Base-by-base conservation (phyloP, 2,113 vertebrate genomes). In the Sorex araneus region DNA sequence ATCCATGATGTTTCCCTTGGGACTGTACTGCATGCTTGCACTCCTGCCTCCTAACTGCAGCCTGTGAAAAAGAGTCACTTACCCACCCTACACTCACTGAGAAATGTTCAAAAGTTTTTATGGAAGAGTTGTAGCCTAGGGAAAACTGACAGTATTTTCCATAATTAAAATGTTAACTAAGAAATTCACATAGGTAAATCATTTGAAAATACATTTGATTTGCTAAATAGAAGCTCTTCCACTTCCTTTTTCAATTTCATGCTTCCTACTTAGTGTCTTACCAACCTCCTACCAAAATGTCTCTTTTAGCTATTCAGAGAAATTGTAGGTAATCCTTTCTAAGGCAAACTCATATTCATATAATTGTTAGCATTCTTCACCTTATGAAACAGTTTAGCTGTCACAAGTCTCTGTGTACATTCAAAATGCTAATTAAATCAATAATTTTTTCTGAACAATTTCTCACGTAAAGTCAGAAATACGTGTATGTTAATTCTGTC, bases 1-100 rank as follows among this genome's bases (percentile, higher is more conserved):
- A 76, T 87, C 81, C 81, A 43, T 36, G 66, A 83, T 32, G 77
- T 80, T 91, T 91, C 84, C 87, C 75, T 87, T 77, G 82, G 32
- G 80, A 36, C 80, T 80, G 9, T 15, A 28, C 54, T 47, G 28
- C 76, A 69, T 7, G 18, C 75, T 77, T 74, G 57, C 74, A 81
- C 66, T 60, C 76, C 84, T n/a, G 54, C 40, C 71, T 73, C 5
- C 16, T 19, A 45, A 70, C 76, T 36, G 27, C 54, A 54, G 57
- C 32, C 43, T 25, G 90, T 74, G 23, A 66, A 66, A 87, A 67
- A 71, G 54, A 63, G 16, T 67, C 86, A 40, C 75, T 87, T 60
- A 25, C 18, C 50, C 8, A 10, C 45, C 36, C 21, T 30, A 18
- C 47, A 45, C 21, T 32, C 54, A 71, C 34, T 63, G 18, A 28